A percentile compares a stretch with the other conserved stretches of the same genome.
These are phyloP conservation scores for Andricus curvator DNA, from an alignment of 2,888 invertebrate species.

Conservation along the genomic window DNA sequence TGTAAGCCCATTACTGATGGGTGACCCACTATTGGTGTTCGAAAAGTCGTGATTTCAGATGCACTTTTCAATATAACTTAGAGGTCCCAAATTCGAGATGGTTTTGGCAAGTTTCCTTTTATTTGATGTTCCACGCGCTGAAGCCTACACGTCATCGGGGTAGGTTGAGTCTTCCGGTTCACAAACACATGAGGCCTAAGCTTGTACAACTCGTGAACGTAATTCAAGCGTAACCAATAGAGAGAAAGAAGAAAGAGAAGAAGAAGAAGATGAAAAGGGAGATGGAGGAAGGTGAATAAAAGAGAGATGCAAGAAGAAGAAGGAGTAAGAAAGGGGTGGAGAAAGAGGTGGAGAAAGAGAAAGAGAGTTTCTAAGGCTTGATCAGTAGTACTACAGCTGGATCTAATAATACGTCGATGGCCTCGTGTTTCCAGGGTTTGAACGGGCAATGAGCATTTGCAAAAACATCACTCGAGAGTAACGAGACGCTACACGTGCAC, in stretches of 20 bases:
- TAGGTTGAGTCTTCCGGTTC: slow-evolving; percentile 2
- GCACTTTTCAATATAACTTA: too few species aligned
- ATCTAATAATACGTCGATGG: slow-evolving; percentile 67
- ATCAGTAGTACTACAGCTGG: slow-evolving; percentile 60
- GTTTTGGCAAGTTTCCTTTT: neutral
- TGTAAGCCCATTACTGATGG: too few species aligned
- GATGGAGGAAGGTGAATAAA: neutral
- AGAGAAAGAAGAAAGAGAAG: neutral
- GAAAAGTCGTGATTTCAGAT: too few species aligned
- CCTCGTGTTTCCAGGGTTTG: slow-evolving; percentile 60
- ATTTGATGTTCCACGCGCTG: neutral
- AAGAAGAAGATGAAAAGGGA: neutral
- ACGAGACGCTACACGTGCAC: slow-evolving; percentile 45
- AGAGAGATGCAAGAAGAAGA: neutral
- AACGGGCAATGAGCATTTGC: slow-evolving; percentile 7
- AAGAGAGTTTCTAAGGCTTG: slow-evolving; percentile 35
- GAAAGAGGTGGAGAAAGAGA: neutral
- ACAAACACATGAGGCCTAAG: neutral
- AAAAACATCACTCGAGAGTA: slow-evolving; percentile 33
- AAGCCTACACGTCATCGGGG: neutral
- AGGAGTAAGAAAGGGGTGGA: neutral
- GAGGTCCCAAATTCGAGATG: neutral
- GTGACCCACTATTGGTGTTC: too few species aligned
- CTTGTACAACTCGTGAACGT: neutral
- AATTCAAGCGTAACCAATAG: neutral